Percentiles rank a stretch among this genome's conserved stretches.
Evolutionary conservation across 2,888 invertebrate genomes (phyloP).

Genomic region (Anoplius nigerrimus): DNA sequence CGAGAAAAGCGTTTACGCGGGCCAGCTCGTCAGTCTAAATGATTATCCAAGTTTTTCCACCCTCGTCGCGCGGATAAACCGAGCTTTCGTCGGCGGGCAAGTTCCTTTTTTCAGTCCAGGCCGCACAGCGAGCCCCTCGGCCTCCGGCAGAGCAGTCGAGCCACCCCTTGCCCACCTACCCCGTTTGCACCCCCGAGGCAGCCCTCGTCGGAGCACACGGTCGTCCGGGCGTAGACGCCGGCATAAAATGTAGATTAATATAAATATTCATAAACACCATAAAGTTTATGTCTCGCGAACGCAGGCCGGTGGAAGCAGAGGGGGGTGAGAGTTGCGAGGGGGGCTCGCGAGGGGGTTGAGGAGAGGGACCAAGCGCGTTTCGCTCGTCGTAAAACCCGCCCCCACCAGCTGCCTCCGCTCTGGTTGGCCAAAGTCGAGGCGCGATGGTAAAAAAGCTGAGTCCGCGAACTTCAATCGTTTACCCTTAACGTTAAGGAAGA

Average conservation of each 20-base stretch:
- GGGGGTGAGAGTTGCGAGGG: constrained; percentile 13
- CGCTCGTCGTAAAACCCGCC: constrained; percentile 70
- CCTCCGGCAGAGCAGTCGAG: no score
- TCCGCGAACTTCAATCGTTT: constrained; percentile 24
- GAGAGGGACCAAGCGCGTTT: constrained; percentile 59
- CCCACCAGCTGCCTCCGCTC: constrained; percentile 36
- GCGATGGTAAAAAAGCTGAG: constrained; percentile 10
- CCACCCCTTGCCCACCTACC: constrained; percentile 10
- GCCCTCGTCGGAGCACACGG: constrained; percentile 30
- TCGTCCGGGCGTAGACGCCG: constrained; percentile 56
- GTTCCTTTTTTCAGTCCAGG: constrained; percentile 17
- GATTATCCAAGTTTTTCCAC: constrained; percentile 67
- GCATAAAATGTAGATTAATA: constrained; percentile 74
- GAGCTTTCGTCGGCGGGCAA: background rate
- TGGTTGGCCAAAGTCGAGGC: background rate
- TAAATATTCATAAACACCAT: constrained; percentile 75
- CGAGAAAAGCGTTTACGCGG: no score
- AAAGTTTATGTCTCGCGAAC: constrained; percentile 57
- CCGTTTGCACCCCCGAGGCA: background rate
- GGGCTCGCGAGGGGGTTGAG: constrained; percentile 25
- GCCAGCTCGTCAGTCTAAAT: constrained; percentile 54
- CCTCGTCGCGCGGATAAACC: constrained; percentile 37
- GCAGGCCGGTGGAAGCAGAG: constrained; percentile 25
- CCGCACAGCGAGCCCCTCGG: no score
- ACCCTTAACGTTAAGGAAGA: constrained; percentile 10